phyloP scores from a whole-genome alignment of 2,888 invertebrate genomes.

The Drosophila neonasuta region DNA sequence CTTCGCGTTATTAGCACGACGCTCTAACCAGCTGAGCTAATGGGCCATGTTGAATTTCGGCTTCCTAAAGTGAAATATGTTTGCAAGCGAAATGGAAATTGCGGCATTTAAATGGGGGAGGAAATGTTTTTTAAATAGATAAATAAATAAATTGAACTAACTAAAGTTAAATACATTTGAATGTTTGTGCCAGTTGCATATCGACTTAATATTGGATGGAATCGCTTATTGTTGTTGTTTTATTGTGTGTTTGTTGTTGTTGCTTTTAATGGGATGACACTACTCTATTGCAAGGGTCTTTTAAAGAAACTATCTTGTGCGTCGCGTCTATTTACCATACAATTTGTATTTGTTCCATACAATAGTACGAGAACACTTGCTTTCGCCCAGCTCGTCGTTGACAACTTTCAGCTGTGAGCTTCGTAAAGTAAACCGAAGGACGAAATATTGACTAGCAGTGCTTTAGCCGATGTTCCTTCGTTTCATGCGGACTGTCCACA shows the following conservation, averaged over 20 bases:
- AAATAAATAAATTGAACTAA: constrained; percentile 6
- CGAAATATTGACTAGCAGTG: constrained; percentile 34
- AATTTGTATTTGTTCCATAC: constrained; percentile 25
- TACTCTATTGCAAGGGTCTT: constrained; percentile 6
- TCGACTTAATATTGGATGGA: constrained; percentile 18
- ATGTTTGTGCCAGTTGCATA: constrained; percentile 3
- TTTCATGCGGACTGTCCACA: constrained; percentile 58
- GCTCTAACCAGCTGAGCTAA: constrained; percentile 77
- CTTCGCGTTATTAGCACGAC: constrained; percentile 75
- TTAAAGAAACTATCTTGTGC: constrained; percentile 4
- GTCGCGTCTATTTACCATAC: constrained; percentile 16
- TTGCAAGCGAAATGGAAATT: neutral
- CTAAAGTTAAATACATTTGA: constrained; percentile 1
- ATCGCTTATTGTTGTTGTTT: neutral
- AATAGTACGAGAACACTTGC: neutral
- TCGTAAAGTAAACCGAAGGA: constrained; percentile 44
- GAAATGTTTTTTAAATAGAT: constrained; percentile 7
- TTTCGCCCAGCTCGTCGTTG: constrained; percentile 6
- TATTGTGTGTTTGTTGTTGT: no score
- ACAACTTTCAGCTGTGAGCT: constrained; percentile 44
- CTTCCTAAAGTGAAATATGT: neutral
- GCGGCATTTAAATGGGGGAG: constrained; percentile 6
- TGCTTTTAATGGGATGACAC: neutral
- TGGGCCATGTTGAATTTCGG: constrained; percentile 42
- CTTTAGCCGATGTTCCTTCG: constrained; percentile 40